A percentile compares a stretch with the other conserved stretches of the same genome.
These are phyloP conservation scores for Drosophila quasianomalipes DNA, from an alignment of 2,888 invertebrate genomes.

Conservation along the genomic window DNA sequence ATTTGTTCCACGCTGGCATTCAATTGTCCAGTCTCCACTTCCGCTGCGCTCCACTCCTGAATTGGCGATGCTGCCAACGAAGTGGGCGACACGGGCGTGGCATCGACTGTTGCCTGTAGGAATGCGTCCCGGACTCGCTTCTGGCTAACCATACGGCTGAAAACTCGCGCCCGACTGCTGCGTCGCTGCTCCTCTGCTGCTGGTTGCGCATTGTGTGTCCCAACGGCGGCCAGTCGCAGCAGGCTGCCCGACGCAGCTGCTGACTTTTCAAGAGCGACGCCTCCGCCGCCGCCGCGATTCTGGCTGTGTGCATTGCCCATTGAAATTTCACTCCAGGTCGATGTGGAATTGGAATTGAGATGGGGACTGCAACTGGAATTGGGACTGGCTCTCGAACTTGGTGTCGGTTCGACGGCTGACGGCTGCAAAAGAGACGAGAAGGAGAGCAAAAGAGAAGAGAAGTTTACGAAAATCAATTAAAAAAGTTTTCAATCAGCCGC, in stretches of 20 bases:
- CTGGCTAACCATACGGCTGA: constrained; percentile 82
- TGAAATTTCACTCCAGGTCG: constrained; percentile 8
- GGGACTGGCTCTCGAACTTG: constrained; percentile 15
- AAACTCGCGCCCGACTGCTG: constrained; percentile 78
- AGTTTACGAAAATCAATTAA: constrained; percentile 82
- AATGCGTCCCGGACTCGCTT: constrained; percentile 77
- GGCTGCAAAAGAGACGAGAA: constrained; percentile 12
- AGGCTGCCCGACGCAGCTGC: constrained; percentile 33
- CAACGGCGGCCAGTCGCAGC: constrained; percentile 40
- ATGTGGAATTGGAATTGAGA: neutral
- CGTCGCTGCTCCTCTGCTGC: constrained; percentile 12
- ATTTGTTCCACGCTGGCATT: constrained; percentile 76
- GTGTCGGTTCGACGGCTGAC: constrained; percentile 1
- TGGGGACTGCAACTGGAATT: neutral
- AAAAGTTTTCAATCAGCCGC: constrained; percentile 82
- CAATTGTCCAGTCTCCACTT: constrained; percentile 71
- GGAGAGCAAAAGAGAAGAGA: constrained; percentile 8
- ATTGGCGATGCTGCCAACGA: constrained; percentile 32
- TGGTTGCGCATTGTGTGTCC: constrained; percentile 20
- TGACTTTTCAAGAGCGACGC: constrained; percentile 64
- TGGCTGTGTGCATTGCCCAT: constrained; percentile 79
- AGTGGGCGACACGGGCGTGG: constrained; percentile 39
- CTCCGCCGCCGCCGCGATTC: constrained; percentile 34
- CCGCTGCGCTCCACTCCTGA: constrained; percentile 36
- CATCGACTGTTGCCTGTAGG: constrained; percentile 36